Evolutionary conservation across 2,113 vertebrate genomes (phyloP).

Genomic region (Ameiurus melas): DNA sequence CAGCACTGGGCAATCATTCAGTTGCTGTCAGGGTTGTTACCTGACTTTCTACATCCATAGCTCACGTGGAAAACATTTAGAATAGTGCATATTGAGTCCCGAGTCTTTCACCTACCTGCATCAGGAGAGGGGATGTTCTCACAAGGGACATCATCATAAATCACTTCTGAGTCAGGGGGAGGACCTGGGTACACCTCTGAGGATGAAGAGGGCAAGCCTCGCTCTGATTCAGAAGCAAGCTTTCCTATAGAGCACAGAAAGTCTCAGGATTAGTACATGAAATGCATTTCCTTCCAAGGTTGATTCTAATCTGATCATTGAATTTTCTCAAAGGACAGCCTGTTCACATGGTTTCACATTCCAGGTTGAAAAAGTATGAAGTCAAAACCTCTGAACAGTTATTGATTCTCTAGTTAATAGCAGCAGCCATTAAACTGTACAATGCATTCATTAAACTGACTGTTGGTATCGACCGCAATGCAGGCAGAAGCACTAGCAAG

Average conservation of each 20-base stretch:
- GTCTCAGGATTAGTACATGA: not conserved
- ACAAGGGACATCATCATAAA: slow-evolving; percentile 83
- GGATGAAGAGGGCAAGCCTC: not conserved
- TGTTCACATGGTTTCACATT: not conserved
- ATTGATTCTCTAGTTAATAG: slow-evolving; percentile 23
- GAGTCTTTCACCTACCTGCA: slow-evolving; percentile 66
- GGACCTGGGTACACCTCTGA: slow-evolving; percentile 6
- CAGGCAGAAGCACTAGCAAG: not conserved
- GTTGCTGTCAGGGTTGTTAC: not conserved
- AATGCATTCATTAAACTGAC: slow-evolving; percentile 22
- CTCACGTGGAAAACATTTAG: not conserved
- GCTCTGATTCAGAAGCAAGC: not conserved
- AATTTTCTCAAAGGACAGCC: not conserved
- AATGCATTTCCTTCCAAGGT: not conserved
- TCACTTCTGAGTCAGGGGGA: slow-evolving; percentile 67
- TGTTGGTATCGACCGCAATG: not conserved
- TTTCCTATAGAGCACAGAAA: slow-evolving; percentile 37
- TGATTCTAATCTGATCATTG: not conserved
- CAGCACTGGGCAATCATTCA: not conserved
- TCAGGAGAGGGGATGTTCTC: slow-evolving; percentile 64
- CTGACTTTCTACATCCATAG: not conserved
- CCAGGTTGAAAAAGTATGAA: not conserved
- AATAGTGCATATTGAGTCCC: not conserved
- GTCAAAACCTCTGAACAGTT: slow-evolving; percentile 1
- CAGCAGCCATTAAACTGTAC: slow-evolving; percentile 8